Base-by-base conservation (phyloP, 2,797 vertebrate genomes). In the Crenuchus spilurus region DNA sequence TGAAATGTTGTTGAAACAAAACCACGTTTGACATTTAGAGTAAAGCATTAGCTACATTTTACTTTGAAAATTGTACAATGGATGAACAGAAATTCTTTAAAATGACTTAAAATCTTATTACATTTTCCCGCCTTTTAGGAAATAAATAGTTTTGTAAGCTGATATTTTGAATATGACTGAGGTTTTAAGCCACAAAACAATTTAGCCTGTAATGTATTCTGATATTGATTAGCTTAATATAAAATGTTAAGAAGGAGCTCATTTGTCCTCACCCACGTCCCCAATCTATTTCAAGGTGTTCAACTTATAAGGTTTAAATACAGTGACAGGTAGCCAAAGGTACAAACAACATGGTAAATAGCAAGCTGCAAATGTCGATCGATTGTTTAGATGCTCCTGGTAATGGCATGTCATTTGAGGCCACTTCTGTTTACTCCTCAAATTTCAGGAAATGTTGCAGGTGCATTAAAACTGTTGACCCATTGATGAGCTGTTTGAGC, bases 331-430 rank as follows among this genome's bases (percentile, higher is more conserved):
- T 88, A 90, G 89, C 84, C 88, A 90, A 87, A 88, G 89, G 85
- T 88, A 89, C 92, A 92, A 93, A 93, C 89, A 92, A 76, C 85
- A 89, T 30, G 87, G 92, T 92, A 94, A 94, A 94, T 94, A 93
- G 86, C 93, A 94, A 92, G 83, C 92, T 94, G 93, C 92, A 94
- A 94, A 94, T 94, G 91, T 65, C 80, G 84, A 94, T 94, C 89
- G 92, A 94, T 94, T 94, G 93, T 94, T 94, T 93, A 93, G 91
- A 92, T 90, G 91, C 87, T 90, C 86, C 79, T 84, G 90, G 87
- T 91, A 90, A 90, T 90, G 87, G 84, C 80, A 76, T 83, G 91
- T 83, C 90, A 88, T 87, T 57, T 81, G 91, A 91, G 91, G 86
- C 87, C 86, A 90, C 86, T 88, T 87, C 84, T 94, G 90, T 94